Conservation (phyloP, 2,113 vertebrate species). For the Xenotilapia caudafasciata region DNA sequence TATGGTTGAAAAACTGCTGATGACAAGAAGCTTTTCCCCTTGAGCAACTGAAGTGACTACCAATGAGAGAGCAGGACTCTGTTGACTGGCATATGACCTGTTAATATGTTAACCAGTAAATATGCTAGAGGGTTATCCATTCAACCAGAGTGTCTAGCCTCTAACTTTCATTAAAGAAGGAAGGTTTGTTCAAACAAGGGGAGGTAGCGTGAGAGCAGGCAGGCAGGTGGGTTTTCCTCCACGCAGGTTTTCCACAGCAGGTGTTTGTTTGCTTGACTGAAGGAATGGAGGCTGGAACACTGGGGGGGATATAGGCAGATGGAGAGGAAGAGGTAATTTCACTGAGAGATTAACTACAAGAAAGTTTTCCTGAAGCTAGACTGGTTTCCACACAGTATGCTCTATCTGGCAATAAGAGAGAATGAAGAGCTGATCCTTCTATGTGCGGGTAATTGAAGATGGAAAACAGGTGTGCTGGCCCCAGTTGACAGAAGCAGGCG, state of each 20-base stretch:
- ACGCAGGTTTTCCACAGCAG: background rate
- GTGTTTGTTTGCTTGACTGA: background rate
- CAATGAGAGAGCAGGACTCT: background rate
- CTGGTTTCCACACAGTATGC: background rate
- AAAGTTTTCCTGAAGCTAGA: background rate
- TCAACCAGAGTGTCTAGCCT: background rate
- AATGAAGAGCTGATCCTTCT: background rate
- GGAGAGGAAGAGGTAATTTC: background rate
- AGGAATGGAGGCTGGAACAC: background rate
- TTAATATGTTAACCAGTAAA: background rate
- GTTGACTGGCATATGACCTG: background rate
- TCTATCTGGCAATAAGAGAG: background rate
- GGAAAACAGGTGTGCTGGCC: background rate
- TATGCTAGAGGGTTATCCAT: background rate
- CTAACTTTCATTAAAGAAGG: background rate
- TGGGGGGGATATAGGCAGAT: background rate
- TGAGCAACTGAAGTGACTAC: background rate
- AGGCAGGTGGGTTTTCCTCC: background rate
- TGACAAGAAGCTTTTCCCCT: background rate
- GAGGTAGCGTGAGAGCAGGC: background rate
- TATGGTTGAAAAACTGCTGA: background rate
- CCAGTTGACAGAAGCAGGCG: background rate
- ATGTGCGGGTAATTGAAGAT: background rate
- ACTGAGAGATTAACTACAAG: background rate
- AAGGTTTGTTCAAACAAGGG: background rate